Evolutionary conservation across 2,888 invertebrate species (phyloP), one percentile per base, ranked within the genome.

Genomic region (Melanchra persicariae): DNA sequence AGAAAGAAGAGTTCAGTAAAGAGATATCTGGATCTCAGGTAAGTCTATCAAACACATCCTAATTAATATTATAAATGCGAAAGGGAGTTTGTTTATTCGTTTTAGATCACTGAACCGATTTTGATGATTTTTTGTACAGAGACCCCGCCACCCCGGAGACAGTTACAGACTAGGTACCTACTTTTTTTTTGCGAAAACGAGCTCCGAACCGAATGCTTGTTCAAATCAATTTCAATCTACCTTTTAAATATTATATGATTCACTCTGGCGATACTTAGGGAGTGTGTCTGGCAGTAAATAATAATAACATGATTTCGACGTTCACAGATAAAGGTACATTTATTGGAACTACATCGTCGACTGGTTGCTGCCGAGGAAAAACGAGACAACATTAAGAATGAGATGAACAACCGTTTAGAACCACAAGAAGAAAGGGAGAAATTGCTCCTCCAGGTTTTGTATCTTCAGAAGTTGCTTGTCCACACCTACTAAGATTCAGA

Each of bases 361-460:
- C 83, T 96, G 40, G 93, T 88, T 24, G 82, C 90, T 5, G 91
- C 91, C 12, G 94, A 96, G 84, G 95, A 96, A 75, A 96, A 96
- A 81, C 95, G 97, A 47, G 97, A 97, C 70, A 96, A 96, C 66
- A 92, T 98, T 68, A 93, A 96, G 75, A 97, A 97, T 83, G 98
- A 98, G 88, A 97, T 97, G 85, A 96, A 96, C 73, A 97, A 97
- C 68, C 96, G 97, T 61, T 95, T 97, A 47, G 97, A 98, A 57
- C 98, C 98, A 0, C 98, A 98, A 77, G 97, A 98, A 86, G 98
- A 98, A 89, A 95, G 98, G 77, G 98, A 98, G 87, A 97, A 97
- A 79, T 93, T 98, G 17, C 91, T 98, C 51, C 96, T 97, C 58
- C 98, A 97, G 91, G 98, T 98, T 71, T n/a, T 17, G 17, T 26